phyloP scores from a whole-genome alignment of 2,888 invertebrate species.

The Habroteleia sp. region DNA sequence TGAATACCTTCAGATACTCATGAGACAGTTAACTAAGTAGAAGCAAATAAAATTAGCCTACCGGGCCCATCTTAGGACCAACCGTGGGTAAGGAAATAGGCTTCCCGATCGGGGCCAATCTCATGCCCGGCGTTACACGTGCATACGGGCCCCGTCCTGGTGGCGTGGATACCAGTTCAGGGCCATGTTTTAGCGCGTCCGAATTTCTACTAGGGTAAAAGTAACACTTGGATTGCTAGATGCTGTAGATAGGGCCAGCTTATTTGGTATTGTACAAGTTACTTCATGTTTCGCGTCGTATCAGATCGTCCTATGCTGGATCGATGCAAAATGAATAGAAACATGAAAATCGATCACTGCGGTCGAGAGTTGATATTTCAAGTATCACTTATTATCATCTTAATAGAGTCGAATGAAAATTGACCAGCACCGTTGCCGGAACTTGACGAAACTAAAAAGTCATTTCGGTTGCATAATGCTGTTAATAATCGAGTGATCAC shows the following conservation, averaged over 20 bases:
- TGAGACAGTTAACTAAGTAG: too few species aligned
- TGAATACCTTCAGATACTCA: too few species aligned
- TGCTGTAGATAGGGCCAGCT: conserved; percentile 18
- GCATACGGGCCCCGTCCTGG: too few species aligned
- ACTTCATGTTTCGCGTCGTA: conserved; percentile 35
- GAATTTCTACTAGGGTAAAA: too few species aligned
- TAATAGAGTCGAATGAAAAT: conserved; percentile 38
- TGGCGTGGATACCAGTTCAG: too few species aligned
- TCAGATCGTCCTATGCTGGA: conserved; percentile 38
- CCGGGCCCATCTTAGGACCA: too few species aligned
- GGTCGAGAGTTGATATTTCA: conserved; percentile 28
- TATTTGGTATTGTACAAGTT: conserved; percentile 27
- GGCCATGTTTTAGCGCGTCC: too few species aligned
- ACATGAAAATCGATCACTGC: conserved; percentile 40
- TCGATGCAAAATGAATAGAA: conserved; percentile 48
- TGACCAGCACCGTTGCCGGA: background rate
- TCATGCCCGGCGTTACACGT: too few species aligned
- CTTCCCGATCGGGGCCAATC: too few species aligned
- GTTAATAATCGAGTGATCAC: conserved; percentile 37
- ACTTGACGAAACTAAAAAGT: conserved; percentile 22
- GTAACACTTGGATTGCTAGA: conserved; percentile 16
- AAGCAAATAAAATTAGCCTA: too few species aligned
- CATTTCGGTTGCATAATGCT: conserved; percentile 34
- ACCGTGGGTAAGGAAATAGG: too few species aligned
- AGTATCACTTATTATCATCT: conserved; percentile 39